Base-by-base conservation (phyloP, 2,113 vertebrate species). In the Choloepus hoffmanni region DNA sequence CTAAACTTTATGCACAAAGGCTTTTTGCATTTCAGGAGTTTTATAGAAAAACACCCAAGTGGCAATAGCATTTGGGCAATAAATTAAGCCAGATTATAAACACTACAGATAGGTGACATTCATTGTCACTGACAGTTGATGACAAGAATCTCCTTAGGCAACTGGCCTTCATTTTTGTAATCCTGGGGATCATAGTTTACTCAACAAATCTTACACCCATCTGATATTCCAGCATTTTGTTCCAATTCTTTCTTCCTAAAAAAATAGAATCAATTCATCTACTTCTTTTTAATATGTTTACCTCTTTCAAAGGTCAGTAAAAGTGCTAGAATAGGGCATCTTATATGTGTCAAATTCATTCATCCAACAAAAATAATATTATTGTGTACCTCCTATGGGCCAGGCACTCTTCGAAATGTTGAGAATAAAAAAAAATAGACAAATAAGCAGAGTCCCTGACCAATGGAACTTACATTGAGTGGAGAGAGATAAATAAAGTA, bases 1-100 rank as follows among this genome's bases (percentile, higher is more conserved):
- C 50, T 73, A 85, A 85, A 92, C 72, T 63, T 74, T 73, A 60
- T 21, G 6, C 2, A 60, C 3, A 1, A 3, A 40, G 33, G 15
- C 19, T 30, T 89, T 73, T 18, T 73, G 33, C 18, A 45, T 85
- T 58, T 74, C 92, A 85, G 79, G 24, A 26, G 30, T 43, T 30
- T 76, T 63, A 55, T 53, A 43, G 21, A 87, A 84, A 90, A 45
- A 88, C 14, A 85, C 5, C 19, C 2, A 18, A 88, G 23, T 36
- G 48, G 15, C 15, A 95, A 55, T 53, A 8, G 85, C 7, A 78
- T 16, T 67, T 19, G 15, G 15, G 28, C 58, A 89, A 92, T 53
- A 87, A 83, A 87, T 33, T 78, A 90, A 72, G 13, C 36, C n/a
- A 82, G 60, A 33, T 87, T 63, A 82, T 28, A 28, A 11, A 95